Base-by-base conservation (phyloP, 37 sponge, comb jelly and placozoan genomes). In the Amphimedon queenslandica region DNA sequence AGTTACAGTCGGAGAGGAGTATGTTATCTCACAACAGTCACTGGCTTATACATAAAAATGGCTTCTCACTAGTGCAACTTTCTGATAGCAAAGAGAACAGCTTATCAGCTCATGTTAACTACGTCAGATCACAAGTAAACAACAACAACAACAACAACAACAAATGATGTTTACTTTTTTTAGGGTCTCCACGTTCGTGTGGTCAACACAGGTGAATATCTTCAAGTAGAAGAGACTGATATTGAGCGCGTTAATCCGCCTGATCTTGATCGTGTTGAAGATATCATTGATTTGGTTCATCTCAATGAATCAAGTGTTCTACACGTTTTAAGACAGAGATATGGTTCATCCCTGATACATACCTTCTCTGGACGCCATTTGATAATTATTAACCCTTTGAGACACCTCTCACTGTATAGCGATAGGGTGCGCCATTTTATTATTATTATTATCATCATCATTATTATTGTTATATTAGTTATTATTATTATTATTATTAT, bases 311-410 rank as follows among this genome's bases (percentile, higher is more conserved):
- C 91, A 66, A 90, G 94, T 77, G 82, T 85, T 0, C 74, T 99
- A n/a, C 96, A 99, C 66, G 91, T 90, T 16, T 84, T 99, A 56
- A 69, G 99, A 5, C 96, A 95, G 78, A 78, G 99, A 38, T 95
- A 88, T 40, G 89, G 80, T 40, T 87, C 76, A 73, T 87, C 89
- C 64, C 84, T 99, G 61, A 88, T 99, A 38, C 99, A 99, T 82
- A 99, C 99, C 40, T 90, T 90, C 34, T 94, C 96, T 25, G 99
- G 96, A 0, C 72, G 90, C 16, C 94, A 95, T 72, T 88, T 95
- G 35, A 84, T 99, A 38, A 80, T 99, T 69, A 68, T 99, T 56
- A 99, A 99, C 72, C 99, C 99, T 1, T 75, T 89, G 55, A 67
- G 84, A 40, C 87, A 87, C 57, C 90, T 96, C 53, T 92, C 89